phyloP scores from a whole-genome alignment of 2,113 vertebrate genomes.

The Pelvicachromis taeniatus region DNA sequence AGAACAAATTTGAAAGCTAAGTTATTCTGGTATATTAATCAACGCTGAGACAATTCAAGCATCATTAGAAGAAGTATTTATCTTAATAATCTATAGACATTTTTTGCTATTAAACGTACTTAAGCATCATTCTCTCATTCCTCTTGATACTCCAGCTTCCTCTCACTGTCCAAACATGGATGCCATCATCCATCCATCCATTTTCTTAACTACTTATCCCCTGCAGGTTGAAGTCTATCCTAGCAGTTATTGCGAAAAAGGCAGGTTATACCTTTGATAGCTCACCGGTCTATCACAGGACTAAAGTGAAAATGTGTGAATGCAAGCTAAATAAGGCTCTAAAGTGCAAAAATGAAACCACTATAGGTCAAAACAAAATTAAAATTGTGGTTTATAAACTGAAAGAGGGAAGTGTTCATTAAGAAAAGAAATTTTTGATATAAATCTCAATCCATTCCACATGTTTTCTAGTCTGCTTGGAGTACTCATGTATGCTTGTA shows the following conservation, averaged over 20 bases:
- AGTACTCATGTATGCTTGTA: no score
- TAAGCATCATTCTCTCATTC: neutral
- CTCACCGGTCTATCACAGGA: neutral
- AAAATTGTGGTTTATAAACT: neutral
- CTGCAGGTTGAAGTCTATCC: neutral
- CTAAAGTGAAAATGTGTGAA: neutral
- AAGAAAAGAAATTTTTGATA: rapidly evolving
- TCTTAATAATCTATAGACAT: neutral
- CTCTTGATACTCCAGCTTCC: neutral
- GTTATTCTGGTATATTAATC: neutral
- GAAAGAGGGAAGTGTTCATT: neutral
- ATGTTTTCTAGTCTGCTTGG: no score
- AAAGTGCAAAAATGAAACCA: neutral
- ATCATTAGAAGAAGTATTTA: neutral
- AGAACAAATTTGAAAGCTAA: neutral
- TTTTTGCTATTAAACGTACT: neutral
- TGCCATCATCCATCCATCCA: neutral
- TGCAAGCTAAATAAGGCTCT: neutral
- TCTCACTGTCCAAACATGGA: neutral
- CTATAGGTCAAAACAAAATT: neutral
- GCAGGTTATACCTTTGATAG: rapidly evolving
- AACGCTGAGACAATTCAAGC: neutral
- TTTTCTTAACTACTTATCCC: neutral
- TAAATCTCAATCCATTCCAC: no score
- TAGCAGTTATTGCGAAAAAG: neutral